Evolutionary conservation across 2,888 invertebrate genomes (phyloP).

Genomic region (Acronicta psi): DNA sequence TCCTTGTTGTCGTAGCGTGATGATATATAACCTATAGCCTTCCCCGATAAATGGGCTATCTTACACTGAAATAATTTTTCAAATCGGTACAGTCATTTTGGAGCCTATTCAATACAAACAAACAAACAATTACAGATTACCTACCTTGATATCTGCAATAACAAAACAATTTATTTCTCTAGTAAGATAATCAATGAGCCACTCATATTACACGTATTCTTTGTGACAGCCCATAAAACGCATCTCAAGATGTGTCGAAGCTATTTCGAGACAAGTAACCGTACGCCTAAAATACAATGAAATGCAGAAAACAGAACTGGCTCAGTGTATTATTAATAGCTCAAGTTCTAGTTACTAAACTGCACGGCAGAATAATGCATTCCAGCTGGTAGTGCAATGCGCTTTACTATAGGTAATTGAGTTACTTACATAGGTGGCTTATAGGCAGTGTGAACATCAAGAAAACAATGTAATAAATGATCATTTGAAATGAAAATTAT

Average conservation of each 20-base stretch:
- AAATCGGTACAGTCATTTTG: too few species aligned
- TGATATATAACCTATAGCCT: too few species aligned
- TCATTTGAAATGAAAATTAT: too few species aligned
- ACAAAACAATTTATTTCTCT: too few species aligned
- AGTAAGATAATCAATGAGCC: constrained; percentile 22
- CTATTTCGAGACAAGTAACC: constrained; percentile 43
- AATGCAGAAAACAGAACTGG: constrained; percentile 62
- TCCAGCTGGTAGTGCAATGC: constrained; percentile 31
- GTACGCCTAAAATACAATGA: constrained; percentile 54
- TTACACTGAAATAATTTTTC: too few species aligned
- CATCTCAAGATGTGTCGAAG: constrained; percentile 28
- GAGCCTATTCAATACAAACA: too few species aligned
- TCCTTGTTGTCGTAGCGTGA: too few species aligned
- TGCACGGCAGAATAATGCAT: constrained; percentile 45
- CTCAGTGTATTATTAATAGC: constrained; percentile 65
- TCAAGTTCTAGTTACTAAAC: constrained; percentile 63
- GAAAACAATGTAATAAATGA: constrained; percentile 3
- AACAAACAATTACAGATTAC: too few species aligned
- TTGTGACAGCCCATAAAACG: constrained; percentile 34
- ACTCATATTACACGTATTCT: constrained; percentile 28
- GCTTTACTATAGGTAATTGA: constrained; percentile 14
- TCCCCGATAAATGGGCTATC: too few species aligned
- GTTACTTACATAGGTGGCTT: neutral
- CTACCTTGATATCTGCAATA: too few species aligned
- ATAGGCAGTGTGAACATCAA: constrained; percentile 7